phyloP scores from a whole-genome alignment of 2,888 invertebrate species.

The Acanthosepion esculentum region DNA sequence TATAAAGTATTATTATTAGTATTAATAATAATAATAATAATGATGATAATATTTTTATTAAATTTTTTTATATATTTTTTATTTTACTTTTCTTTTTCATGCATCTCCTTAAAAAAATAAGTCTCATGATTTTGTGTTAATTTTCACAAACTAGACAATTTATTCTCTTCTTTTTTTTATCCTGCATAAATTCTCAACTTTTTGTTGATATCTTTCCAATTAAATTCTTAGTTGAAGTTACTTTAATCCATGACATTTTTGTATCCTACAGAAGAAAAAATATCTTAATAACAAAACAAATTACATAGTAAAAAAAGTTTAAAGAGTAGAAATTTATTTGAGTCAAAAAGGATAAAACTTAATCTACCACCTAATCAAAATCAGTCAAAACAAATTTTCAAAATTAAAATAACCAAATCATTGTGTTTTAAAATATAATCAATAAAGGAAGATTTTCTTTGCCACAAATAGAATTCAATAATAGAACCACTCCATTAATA shows the following conservation, averaged over 20 bases:
- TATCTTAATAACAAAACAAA: neutral
- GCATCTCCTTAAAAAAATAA: neutral
- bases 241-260: neutral
- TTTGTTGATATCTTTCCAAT: neutral
- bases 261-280: neutral
- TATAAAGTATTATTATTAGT: too few relatives aligned
- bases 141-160: neutral
- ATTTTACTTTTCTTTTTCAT: neutral
- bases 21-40: too few relatives aligned
- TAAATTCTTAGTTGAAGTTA: neutral
- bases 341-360: neutral
- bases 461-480: neutral
- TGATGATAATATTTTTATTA: too few relatives aligned
- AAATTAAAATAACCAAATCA: neutral
- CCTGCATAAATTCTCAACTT: neutral
- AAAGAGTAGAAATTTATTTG: neutral
- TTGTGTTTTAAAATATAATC: constrained; percentile 1
- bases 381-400: neutral
- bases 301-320: neutral
- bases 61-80: too few relatives aligned
- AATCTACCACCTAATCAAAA: neutral
- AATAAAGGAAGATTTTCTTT: too few relatives aligned
- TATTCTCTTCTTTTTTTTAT: neutral
- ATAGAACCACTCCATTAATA: neutral
- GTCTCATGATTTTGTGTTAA: neutral